These are phyloP conservation scores for Falco biarmicus DNA, from an alignment of 2,797 vertebrate genomes.

Conservation along the genomic window DNA sequence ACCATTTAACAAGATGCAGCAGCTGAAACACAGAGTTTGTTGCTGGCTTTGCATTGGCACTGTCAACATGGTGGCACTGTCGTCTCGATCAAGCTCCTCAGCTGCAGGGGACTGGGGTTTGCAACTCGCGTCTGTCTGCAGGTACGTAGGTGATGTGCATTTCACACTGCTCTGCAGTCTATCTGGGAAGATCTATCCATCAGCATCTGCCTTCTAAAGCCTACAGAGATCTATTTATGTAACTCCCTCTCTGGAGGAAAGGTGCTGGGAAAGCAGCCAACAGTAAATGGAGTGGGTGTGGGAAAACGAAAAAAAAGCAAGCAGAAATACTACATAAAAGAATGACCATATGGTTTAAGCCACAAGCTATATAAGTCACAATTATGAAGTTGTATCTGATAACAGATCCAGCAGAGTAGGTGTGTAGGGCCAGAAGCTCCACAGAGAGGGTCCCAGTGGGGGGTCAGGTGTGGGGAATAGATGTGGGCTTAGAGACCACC, in stretches of 20 bases:
- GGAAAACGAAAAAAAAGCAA: slow-evolving; percentile 77
- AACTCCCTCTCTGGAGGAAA: slow-evolving; percentile 71
- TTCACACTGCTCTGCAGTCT: not conserved
- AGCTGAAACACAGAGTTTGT: slow-evolving; percentile 3
- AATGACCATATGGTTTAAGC: slow-evolving; percentile 76
- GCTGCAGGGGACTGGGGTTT: not conserved
- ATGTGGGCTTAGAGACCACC: not conserved
- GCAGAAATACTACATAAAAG: slow-evolving; percentile 70
- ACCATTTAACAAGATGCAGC: slow-evolving; percentile 53
- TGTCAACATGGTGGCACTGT: slow-evolving; percentile 30
- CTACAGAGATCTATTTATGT: slow-evolving; percentile 74
- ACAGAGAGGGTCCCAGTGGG: not conserved
- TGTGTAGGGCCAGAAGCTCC: slow-evolving; percentile 13
- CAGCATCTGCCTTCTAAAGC: slow-evolving; percentile 53
- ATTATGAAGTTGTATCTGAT: slow-evolving; percentile 51
- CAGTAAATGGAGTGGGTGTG: slow-evolving; percentile 77
- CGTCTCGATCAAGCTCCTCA: not conserved
- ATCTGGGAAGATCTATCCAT: slow-evolving; percentile 50
- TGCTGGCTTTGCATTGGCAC: not conserved
- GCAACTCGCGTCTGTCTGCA: not conserved
- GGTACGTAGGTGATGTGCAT: not conserved
- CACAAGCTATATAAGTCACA: slow-evolving; percentile 61
- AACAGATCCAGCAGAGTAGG: slow-evolving; percentile 20
- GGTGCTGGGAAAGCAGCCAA: slow-evolving; percentile 77
- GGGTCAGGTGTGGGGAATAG: not conserved